These are phyloP conservation scores for Trachops cirrhosus DNA, from an alignment of 2,797 vertebrate genomes.

Conservation along the genomic window DNA sequence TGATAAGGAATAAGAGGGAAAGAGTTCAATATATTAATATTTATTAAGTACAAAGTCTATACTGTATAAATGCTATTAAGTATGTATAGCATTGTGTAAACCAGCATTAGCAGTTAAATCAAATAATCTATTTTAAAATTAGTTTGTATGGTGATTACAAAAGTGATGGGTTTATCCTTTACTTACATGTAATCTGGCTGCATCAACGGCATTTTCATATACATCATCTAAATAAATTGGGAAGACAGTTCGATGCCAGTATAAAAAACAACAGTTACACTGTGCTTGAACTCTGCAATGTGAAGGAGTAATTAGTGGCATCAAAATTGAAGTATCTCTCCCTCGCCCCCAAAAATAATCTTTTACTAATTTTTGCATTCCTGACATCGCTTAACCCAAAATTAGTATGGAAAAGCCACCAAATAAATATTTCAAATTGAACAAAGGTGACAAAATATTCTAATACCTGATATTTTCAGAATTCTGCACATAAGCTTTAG, in stretches of 20 bases:
- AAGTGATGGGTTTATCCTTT: background rate
- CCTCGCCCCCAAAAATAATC: background rate
- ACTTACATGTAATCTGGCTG: slow-evolving; percentile 95
- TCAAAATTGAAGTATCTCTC: slow-evolving; percentile 29
- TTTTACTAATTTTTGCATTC: background rate
- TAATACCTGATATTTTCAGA: background rate
- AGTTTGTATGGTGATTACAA: background rate
- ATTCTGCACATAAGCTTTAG: slow-evolving; percentile 7
- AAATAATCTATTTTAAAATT: slow-evolving; percentile 18
- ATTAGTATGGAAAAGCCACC: background rate
- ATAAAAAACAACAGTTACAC: slow-evolving; percentile 97
- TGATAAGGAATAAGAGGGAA: background rate
- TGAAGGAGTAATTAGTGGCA: slow-evolving; percentile 56
- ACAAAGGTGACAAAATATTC: background rate
- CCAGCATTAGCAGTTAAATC: background rate
- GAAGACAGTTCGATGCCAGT: slow-evolving; percentile 97
- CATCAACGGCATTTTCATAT: slow-evolving; percentile 96
- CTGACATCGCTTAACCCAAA: background rate
- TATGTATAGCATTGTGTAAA: background rate
- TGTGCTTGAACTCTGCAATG: slow-evolving; percentile 90
- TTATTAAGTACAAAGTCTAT: background rate
- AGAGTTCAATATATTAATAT: background rate
- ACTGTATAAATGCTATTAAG: background rate
- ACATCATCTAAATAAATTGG: slow-evolving; percentile 99
- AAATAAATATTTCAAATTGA: background rate